Evolutionary conservation across 1,140 invertebrate genomes (phyloP), one percentile per base, ranked within the genome.

Genomic region (Philaenus spumarius): DNA sequence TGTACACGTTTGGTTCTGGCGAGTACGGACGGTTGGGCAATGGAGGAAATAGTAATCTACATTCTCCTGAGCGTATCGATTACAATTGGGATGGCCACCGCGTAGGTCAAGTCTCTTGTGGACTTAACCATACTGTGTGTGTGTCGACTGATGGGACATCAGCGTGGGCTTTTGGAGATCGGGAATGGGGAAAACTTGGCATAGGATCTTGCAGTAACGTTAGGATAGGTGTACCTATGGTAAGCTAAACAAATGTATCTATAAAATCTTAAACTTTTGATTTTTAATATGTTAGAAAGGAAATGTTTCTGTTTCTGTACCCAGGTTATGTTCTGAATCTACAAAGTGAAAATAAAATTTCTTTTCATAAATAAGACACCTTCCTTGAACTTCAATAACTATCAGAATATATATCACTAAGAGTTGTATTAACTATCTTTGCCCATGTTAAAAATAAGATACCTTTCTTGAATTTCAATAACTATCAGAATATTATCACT

Each of bases 121-220:
- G 82, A 14, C 68, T 83, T 26, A 83, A 83, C 63, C 82, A 86
- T 69, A 85, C 83, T 0, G 73, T 83, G 19, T 82, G 81, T 68
- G 70, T 83, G 30, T 80, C 79, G 9, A 57, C 65, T 11, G 81
- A 83, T 66, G 81, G 81, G 2, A 71, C 71, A 52, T 75, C 67
- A n/a, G 80, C 82, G 0, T 86, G 81, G 81, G 73, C 80, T 2
- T 86, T 85, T 73, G 84, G 84, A 2, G 83, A 85, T 72, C 81
- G 82, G 4, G 82, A 84, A 64, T 82, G 80, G 72, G 83, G 83
- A 9, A 84, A 85, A 69, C 69, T 84, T 23, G 83, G 82, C 7
- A 70, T 82, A 23, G 82, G 82, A 40, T 77, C 79, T 67, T 77
- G 75, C 11, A 74, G 73, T 11, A 76, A 78, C n/a, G n/a, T n/a